Percentiles rank a stretch among this genome's conserved stretches.
These are phyloP conservation scores for Hirtodrosophila trivittata DNA, from an alignment of 2,888 invertebrate species.

Conservation along the genomic window DNA sequence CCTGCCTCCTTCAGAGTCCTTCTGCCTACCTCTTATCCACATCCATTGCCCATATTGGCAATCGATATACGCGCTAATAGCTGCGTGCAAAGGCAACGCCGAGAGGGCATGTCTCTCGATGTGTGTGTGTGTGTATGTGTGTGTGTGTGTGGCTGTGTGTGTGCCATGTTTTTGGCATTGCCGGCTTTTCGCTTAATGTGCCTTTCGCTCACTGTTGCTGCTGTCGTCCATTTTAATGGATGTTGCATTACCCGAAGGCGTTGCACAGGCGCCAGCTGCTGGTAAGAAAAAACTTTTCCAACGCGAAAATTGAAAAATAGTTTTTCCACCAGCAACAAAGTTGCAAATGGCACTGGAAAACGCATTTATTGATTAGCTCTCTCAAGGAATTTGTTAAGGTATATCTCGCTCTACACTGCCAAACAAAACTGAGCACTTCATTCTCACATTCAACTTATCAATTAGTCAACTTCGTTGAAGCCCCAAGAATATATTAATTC, in stretches of 20 bases:
- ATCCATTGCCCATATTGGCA: constrained; percentile 68
- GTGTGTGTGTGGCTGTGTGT: background rate
- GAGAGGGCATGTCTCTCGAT: background rate
- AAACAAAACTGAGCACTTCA: background rate
- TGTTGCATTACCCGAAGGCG: constrained; percentile 65
- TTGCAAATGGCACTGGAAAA: constrained; percentile 46
- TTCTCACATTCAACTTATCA: too few relatives aligned
- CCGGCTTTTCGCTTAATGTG: constrained; percentile 46
- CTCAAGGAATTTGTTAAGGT: constrained; percentile 10
- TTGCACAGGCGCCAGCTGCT: constrained; percentile 37
- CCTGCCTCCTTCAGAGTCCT: constrained; percentile 1
- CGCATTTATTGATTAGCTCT: constrained; percentile 57
- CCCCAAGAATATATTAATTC: too few relatives aligned
- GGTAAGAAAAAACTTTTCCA: constrained; percentile 37
- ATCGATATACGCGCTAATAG: constrained; percentile 65
- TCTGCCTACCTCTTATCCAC: constrained; percentile 36
- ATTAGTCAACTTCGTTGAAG: background rate
- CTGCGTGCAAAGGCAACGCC: constrained; percentile 29
- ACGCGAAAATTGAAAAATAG: constrained; percentile 69
- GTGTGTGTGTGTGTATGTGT: background rate
- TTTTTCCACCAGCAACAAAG: constrained; percentile 38
- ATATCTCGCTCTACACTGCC: background rate
- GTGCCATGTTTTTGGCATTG: constrained; percentile 3
- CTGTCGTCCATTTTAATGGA: constrained; percentile 61
- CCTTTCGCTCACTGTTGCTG: constrained; percentile 10